Conservation (phyloP, 2,113 vertebrate species). For the Uria aalge region DNA sequence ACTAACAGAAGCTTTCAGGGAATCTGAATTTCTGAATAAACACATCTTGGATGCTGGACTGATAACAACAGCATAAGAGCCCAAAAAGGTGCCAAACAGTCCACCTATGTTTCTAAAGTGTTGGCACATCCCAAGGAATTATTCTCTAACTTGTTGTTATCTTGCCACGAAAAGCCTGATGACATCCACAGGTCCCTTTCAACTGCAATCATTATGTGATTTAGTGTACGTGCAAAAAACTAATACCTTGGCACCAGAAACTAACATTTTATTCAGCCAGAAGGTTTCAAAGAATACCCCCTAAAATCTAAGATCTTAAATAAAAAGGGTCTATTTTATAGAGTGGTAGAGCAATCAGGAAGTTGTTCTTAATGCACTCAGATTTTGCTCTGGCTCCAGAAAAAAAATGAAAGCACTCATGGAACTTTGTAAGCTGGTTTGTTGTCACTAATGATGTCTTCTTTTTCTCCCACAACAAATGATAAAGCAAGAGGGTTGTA, state of each 20-base stretch:
- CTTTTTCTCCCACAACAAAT: background rate
- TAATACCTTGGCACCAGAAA: background rate
- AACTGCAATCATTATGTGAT: background rate
- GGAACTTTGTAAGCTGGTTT: background rate
- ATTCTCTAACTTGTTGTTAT: background rate
- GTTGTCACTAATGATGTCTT: background rate
- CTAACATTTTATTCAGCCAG: background rate
- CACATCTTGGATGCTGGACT: background rate
- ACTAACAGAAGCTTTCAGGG: background rate
- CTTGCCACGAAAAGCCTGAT: background rate
- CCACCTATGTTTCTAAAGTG: background rate
- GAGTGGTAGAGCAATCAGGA: background rate
- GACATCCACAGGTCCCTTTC: background rate
- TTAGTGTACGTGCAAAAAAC: background rate
- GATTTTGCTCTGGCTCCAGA: background rate
- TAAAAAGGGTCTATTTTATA: background rate
- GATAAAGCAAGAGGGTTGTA: background rate
- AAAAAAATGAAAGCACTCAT: background rate
- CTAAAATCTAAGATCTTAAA: background rate
- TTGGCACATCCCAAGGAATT: background rate
- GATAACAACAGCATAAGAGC: background rate
- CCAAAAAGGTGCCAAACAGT: background rate
- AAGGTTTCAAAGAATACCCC: background rate
- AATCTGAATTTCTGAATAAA: background rate
- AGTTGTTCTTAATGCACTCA: background rate